These are phyloP conservation scores for Onchidella celtica DNA, from an alignment of 2,888 invertebrate species.

Conservation along the genomic window DNA sequence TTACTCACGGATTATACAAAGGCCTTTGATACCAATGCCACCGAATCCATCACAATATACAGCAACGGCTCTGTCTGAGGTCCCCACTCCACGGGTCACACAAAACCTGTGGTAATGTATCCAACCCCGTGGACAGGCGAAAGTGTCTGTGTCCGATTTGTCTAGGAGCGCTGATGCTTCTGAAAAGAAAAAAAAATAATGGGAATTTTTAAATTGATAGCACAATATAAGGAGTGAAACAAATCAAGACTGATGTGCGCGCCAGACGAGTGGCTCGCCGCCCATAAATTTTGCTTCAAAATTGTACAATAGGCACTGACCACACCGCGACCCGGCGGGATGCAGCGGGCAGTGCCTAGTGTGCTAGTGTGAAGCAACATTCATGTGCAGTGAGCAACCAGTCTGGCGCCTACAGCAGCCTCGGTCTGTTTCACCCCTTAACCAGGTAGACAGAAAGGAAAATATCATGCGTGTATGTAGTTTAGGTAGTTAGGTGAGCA, in stretches of 20 bases:
- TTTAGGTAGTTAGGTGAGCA: neutral
- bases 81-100: slow-evolving; percentile 16
- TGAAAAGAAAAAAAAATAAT: neutral
- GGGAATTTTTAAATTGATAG: neutral
- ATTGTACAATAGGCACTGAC: no score
- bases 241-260: no score
- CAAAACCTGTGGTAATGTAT: slow-evolving; percentile 39
- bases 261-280: no score
- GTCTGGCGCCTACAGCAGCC: no score
- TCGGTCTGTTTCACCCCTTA: no score
- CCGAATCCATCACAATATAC: slow-evolving; percentile 43
- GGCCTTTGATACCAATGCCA: slow-evolving; percentile 47
- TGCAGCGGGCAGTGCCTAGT: no score
- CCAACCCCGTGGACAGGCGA: slow-evolving; percentile 33
- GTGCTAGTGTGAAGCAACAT: no score
- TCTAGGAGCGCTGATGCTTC: slow-evolving; percentile 15
- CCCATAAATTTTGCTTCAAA: no score
- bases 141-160: neutral
- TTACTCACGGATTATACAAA: slow-evolving; percentile 44
- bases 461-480: neutral
- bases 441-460: neutral
- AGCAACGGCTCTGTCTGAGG: slow-evolving; percentile 34
- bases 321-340: no score
- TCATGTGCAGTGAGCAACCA: no score
- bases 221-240: neutral